Evolutionary conservation across 2,888 invertebrate species (phyloP).

Genomic region (Caenorhabditis sinica): DNA sequence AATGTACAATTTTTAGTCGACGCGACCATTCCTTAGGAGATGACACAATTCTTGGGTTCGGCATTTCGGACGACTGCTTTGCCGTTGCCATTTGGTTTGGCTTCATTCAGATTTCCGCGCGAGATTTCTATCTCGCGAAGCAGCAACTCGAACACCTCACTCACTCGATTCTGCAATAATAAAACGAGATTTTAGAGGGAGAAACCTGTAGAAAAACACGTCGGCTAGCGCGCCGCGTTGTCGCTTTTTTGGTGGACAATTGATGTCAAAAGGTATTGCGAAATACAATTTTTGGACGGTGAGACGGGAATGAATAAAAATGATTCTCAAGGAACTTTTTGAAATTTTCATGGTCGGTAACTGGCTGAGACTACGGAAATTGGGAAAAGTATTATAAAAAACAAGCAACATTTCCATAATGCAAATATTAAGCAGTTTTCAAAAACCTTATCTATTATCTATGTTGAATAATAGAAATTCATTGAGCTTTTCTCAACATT

Average conservation of each 20-base stretch:
- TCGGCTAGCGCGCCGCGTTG: slow-evolving; percentile 12
- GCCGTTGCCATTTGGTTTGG: neutral
- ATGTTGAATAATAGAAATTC: too few species aligned
- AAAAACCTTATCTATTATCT: too few species aligned
- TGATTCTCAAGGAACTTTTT: too few species aligned
- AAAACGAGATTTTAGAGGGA: slow-evolving; percentile 13
- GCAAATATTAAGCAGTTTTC: too few species aligned
- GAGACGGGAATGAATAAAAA: neutral
- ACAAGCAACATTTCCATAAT: too few species aligned
- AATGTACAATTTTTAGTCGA: slow-evolving; percentile 9
- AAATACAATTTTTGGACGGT: slow-evolving; percentile 1
- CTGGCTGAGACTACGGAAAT: too few species aligned
- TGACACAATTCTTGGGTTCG: slow-evolving; percentile 21
- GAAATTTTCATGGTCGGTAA: too few species aligned
- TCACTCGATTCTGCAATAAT: slow-evolving; percentile 67
- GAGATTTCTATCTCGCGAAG: slow-evolving; percentile 72
- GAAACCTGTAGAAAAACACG: slow-evolving; percentile 35
- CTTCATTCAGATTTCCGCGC: slow-evolving; percentile 61
- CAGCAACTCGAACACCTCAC: slow-evolving; percentile 67
- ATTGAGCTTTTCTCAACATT: too few species aligned
- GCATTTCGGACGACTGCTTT: slow-evolving; percentile 3
- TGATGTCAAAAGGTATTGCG: slow-evolving; percentile 14
- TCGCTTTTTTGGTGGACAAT: neutral
- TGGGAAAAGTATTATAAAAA: too few species aligned
- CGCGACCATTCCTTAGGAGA: neutral